Evolutionary conservation across 2,113 vertebrate genomes (phyloP).

Genomic region (Eolophus roseicapilla): DNA sequence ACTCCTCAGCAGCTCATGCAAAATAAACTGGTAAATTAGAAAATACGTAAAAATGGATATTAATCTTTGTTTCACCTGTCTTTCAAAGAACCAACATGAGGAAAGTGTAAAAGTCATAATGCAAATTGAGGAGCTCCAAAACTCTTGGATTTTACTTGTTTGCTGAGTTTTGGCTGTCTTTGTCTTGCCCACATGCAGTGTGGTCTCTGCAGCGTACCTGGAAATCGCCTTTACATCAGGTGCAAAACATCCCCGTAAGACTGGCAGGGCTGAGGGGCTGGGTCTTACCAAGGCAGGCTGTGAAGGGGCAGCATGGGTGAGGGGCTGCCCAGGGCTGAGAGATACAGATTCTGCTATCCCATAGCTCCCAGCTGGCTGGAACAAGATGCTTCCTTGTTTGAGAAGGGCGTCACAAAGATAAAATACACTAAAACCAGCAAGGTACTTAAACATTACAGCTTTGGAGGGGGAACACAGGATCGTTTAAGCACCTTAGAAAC

Average conservation of each 20-base stretch:
- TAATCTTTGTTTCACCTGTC: background rate
- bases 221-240: background rate
- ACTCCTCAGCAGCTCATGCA: background rate
- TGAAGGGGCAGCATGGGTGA: background rate
- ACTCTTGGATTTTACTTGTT: background rate
- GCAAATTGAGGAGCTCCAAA: background rate
- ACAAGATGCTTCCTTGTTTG: fast-evolving
- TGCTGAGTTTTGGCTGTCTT: background rate
- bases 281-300: background rate
- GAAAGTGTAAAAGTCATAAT: background rate
- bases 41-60: background rate
- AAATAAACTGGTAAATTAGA: background rate
- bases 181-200: background rate
- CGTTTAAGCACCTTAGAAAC: background rate
- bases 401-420: background rate
- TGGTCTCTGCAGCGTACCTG: background rate
- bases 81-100: background rate
- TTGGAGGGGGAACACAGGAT: background rate
- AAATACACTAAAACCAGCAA: background rate
- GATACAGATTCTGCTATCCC: background rate
- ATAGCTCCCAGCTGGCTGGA: background rate
- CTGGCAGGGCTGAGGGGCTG: background rate
- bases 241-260: background rate
- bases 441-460: background rate
- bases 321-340: background rate